Evolutionary conservation across 92 coral and sea anemone species (phyloP).

Genomic region (Palythoa grandis): DNA sequence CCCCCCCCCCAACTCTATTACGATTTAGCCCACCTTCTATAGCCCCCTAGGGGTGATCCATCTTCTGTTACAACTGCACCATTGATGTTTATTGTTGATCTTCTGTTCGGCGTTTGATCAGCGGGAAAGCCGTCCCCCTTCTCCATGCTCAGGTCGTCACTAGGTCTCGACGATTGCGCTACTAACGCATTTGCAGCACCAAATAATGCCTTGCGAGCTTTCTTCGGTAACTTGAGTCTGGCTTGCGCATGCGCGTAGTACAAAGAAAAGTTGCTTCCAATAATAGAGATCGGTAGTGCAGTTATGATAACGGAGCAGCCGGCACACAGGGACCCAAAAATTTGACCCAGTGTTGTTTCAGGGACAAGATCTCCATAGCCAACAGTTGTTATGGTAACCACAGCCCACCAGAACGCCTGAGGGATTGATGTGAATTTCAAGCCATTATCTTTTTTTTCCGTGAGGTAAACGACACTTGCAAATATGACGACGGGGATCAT

Average conservation of each 20-base stretch:
- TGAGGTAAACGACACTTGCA: constrained; percentile 82
- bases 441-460: constrained; percentile 50
- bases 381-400: constrained; percentile 94
- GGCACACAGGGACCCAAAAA: constrained; percentile 90
- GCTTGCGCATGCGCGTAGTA: constrained; percentile 99
- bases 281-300: constrained; percentile 97
- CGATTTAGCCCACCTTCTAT: constrained; percentile 1
- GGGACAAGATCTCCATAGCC: constrained; percentile 95
- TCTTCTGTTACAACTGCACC: constrained; percentile 34
- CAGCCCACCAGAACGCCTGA: constrained; percentile 97
- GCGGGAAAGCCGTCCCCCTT: constrained; percentile 35
- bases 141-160: constrained; percentile 73
- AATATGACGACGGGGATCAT: constrained; percentile 92
- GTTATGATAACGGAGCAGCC: constrained; percentile 88
- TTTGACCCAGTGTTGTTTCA: constrained; percentile 65
- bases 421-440: constrained; percentile 83
- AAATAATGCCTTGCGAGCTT: constrained; percentile 75
- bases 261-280: constrained; percentile 94
- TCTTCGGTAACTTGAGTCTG: constrained; percentile 95
- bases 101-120: constrained; percentile 41
- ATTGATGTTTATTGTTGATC: constrained; percentile 36
- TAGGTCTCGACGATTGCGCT: constrained; percentile 73
- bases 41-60: not conserved
- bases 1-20: not conserved
- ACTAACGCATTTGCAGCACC: constrained; percentile 86